phyloP scores from a whole-genome alignment of 2,113 vertebrate species.

The Cyanoramphus novaezelandiae region DNA sequence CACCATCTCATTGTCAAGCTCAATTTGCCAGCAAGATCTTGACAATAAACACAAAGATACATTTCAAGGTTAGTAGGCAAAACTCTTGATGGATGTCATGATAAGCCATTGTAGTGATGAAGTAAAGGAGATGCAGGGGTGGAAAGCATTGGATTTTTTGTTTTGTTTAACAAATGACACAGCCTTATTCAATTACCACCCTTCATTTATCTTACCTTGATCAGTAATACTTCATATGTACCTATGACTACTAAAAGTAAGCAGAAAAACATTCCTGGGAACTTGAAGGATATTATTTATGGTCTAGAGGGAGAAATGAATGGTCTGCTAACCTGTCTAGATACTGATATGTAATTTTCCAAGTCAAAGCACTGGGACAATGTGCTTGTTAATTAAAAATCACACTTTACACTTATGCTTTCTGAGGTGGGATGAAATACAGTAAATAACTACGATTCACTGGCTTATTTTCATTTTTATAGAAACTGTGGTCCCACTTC shows the following conservation, averaged over 20 bases:
- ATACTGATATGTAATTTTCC: conserved; percentile 65
- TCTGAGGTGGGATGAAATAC: conserved; percentile 35
- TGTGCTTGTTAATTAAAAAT: conserved; percentile 66
- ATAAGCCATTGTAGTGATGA: background rate
- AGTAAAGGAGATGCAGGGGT: background rate
- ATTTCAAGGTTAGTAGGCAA: conserved; percentile 61
- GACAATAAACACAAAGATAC: conserved; percentile 63
- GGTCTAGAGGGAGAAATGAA: conserved; percentile 13
- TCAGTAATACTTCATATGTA: background rate
- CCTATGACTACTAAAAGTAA: background rate
- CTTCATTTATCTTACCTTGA: conserved; percentile 1
- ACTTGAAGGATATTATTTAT: conserved; percentile 33
- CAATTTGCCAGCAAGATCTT: conserved; percentile 58
- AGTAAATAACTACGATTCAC: conserved; percentile 45
- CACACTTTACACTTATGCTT: conserved; percentile 31
- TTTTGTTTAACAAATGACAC: background rate
- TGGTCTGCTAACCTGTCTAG: conserved; percentile 36
- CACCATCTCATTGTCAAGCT: conserved; percentile 57
- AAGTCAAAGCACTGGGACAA: conserved; percentile 65
- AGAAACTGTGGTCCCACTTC: conserved; percentile 39
- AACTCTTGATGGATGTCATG: conserved; percentile 30
- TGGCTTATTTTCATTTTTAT: conserved; percentile 45
- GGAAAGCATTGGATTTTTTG: background rate
- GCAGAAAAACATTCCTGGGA: background rate
- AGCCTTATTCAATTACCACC: background rate